phyloP scores from a whole-genome alignment of 2,113 vertebrate species.

The Prunella himalayana region DNA sequence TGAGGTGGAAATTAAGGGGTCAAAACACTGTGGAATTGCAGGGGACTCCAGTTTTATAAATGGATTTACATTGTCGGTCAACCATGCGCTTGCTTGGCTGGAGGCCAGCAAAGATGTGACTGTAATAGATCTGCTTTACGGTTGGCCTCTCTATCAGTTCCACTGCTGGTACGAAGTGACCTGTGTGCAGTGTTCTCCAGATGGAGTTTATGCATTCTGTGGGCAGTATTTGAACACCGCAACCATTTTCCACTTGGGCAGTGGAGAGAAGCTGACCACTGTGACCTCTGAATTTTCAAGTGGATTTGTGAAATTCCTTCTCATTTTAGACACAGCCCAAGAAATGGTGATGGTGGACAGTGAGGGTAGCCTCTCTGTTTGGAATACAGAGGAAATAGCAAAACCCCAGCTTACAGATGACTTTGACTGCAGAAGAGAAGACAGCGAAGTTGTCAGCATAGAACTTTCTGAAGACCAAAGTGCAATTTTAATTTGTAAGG shows the following conservation, averaged over 20 bases:
- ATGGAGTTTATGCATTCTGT: constrained; percentile 93
- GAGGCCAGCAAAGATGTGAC: constrained; percentile 97
- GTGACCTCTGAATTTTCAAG: constrained; percentile 96
- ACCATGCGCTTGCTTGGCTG: constrained; percentile 95
- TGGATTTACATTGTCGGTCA: constrained; percentile 91
- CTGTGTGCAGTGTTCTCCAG: constrained; percentile 93
- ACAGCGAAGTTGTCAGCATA: constrained; percentile 90
- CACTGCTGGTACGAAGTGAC: constrained; percentile 99
- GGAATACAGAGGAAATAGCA: constrained; percentile 92
- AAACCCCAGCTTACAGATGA: constrained; percentile 93
- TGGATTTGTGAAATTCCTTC: constrained; percentile 95
- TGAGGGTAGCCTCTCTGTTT: constrained; percentile 94
- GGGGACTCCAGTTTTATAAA: constrained; percentile 89
- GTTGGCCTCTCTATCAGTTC: constrained; percentile 97
- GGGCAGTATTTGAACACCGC: constrained; percentile 95
- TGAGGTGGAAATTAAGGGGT: constrained; percentile 96
- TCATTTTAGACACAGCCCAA: constrained; percentile 88
- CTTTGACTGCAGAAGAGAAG: constrained; percentile 92
- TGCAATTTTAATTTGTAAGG: constrained; percentile 95
- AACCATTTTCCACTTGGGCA: constrained; percentile 92
- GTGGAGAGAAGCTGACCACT: constrained; percentile 91
- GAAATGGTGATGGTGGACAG: constrained; percentile 99
- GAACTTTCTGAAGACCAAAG: constrained; percentile 97
- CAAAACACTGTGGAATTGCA: constrained; percentile 84
- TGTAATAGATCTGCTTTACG: constrained; percentile 92